Conservation (phyloP, 2,797 vertebrate species). For the Meda fulgida region DNA sequence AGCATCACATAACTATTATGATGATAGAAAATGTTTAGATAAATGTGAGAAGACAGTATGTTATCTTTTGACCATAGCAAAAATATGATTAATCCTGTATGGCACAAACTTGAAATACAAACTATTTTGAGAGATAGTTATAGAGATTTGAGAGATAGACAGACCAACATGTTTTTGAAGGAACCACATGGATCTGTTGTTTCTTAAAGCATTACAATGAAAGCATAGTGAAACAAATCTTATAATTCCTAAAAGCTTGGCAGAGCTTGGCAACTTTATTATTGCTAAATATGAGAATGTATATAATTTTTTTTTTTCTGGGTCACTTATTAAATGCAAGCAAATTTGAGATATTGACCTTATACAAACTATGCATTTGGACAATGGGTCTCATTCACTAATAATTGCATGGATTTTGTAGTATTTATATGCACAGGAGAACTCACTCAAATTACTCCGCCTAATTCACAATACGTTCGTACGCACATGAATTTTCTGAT, state of each 20-base stretch:
- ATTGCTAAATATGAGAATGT: neutral
- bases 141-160: neutral
- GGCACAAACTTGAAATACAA: neutral
- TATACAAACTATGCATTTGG: too few species aligned
- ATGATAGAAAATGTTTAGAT: slow-evolving; percentile 2
- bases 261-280: slow-evolving; percentile 6
- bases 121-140: neutral
- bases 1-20: neutral
- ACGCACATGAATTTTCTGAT: too few species aligned
- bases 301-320: too few species aligned
- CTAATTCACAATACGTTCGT: too few species aligned
- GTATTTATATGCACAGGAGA: too few species aligned
- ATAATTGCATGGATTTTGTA: too few species aligned
- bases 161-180: slow-evolving; percentile 6
- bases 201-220: slow-evolving; percentile 3
- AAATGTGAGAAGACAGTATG: neutral
- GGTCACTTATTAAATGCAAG: neutral
- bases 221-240: slow-evolving; percentile 14
- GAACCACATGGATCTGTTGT: neutral
- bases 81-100: neutral
- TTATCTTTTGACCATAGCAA: neutral
- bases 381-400: too few species aligned
- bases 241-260: neutral
- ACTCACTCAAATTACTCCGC: too few species aligned
- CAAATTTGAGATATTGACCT: neutral